phyloP scores from a whole-genome alignment of 2,113 vertebrate genomes.

The Gorsachius goisagi region DNA sequence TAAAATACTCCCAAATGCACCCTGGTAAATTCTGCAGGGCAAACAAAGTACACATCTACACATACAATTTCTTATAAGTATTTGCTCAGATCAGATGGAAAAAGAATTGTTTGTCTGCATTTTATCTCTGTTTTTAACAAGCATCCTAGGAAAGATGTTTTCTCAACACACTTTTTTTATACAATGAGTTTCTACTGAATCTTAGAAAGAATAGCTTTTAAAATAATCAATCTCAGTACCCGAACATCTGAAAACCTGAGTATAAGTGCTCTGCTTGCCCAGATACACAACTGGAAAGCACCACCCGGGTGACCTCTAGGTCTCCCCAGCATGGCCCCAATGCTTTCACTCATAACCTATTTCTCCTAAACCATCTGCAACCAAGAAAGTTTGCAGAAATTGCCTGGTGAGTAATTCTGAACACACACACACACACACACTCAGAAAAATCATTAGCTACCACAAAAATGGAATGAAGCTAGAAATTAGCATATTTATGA shows the following conservation, averaged over 20 bases:
- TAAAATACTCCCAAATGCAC: conserved; percentile 15
- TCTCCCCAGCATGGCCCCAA: not conserved
- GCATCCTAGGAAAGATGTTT: not conserved
- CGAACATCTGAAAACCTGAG: not conserved
- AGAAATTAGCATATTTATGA: not conserved
- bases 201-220: not conserved
- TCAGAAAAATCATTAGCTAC: not conserved
- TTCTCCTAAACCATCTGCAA: not conserved
- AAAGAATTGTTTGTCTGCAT: not conserved
- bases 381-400: not conserved
- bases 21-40: not conserved
- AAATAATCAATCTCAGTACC: not conserved
- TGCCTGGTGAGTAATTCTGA: not conserved
- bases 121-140: not conserved
- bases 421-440: accelerated
- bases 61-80: not conserved
- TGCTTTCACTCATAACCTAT: accelerated
- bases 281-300: not conserved
- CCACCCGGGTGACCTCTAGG: accelerated
- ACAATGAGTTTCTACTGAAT: not conserved
- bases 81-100: not conserved
- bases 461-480: not conserved
- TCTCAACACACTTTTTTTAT: not conserved
- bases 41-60: not conserved
- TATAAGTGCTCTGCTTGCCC: not conserved